phyloP scores from a whole-genome alignment of 2,797 vertebrate species.

The Chiloscyllium punctatum region DNA sequence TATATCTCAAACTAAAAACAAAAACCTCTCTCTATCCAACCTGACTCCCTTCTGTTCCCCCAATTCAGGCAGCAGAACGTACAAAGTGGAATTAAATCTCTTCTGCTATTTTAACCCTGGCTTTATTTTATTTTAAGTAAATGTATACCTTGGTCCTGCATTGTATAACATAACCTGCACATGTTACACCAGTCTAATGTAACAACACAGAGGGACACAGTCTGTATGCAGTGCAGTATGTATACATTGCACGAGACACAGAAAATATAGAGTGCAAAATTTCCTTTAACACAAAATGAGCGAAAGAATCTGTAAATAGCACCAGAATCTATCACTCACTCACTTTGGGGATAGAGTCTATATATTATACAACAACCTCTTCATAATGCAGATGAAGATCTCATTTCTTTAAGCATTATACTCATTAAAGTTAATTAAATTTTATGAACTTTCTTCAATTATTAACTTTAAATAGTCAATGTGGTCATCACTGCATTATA shows the following conservation, averaged over 20 bases:
- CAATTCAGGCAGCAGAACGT: neutral
- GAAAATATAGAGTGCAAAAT: too few species aligned
- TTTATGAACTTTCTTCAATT: neutral
- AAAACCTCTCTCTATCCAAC: neutral
- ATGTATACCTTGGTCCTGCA: neutral
- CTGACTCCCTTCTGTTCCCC: neutral
- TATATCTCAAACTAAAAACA: neutral
- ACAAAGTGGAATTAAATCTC: neutral
- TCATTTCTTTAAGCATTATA: neutral
- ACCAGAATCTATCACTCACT: neutral
- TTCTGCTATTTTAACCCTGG: neutral
- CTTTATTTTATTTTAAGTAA: neutral
- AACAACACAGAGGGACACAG: neutral
- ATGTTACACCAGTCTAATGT: neutral
- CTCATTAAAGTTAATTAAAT: conserved; percentile 14
- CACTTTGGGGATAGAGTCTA: neutral
- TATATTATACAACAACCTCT: neutral
- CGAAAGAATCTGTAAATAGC: neutral
- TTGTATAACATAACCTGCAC: neutral
- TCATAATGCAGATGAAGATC: neutral
- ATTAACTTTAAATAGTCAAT: neutral
- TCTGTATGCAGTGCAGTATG: neutral
- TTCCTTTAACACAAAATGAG: neutral
- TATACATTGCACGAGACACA: too few species aligned
- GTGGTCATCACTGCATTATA: neutral